Conservation (phyloP, 1,140 invertebrate genomes). For the Hyposmocoma kahamanoa region DNA sequence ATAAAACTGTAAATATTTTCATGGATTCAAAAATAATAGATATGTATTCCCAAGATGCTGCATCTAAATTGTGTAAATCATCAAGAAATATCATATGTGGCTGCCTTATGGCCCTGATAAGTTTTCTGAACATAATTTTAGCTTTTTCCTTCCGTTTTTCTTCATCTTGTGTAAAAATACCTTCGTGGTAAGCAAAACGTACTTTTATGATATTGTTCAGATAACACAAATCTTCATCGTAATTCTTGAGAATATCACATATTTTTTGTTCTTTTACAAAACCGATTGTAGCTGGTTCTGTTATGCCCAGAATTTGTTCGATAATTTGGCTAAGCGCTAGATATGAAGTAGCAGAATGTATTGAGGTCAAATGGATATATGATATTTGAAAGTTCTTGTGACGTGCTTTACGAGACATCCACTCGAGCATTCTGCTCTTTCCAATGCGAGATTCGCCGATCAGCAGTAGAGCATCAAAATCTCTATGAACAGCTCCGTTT, state of each 20-base stretch:
- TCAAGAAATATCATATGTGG: slow-evolving; percentile 52
- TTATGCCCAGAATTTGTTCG: slow-evolving; percentile 49
- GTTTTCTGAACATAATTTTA: slow-evolving; percentile 42
- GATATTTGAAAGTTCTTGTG: slow-evolving; percentile 37
- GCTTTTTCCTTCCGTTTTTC: slow-evolving; percentile 44
- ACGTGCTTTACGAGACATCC: slow-evolving; percentile 42
- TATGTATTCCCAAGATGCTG: slow-evolving; percentile 53
- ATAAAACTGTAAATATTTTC: slow-evolving; percentile 46
- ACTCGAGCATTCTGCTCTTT: slow-evolving; percentile 61
- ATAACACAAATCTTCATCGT: slow-evolving; percentile 55
- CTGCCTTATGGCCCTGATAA: slow-evolving; percentile 34
- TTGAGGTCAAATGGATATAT: slow-evolving; percentile 46
- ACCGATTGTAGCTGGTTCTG: slow-evolving; percentile 36
- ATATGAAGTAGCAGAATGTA: slow-evolving; percentile 61
- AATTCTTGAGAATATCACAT: slow-evolving; percentile 42
- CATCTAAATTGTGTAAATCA: slow-evolving; percentile 59
- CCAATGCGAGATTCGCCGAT: slow-evolving; percentile 64
- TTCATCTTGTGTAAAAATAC: slow-evolving; percentile 36
- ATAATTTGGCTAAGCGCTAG: slow-evolving; percentile 59
- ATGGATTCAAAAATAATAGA: slow-evolving; percentile 36
- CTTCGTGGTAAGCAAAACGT: slow-evolving; percentile 56
- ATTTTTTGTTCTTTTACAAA: slow-evolving; percentile 64
- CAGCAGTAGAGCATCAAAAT: slow-evolving; percentile 55
- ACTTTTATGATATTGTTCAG: slow-evolving; percentile 61
- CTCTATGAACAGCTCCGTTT: slow-evolving; percentile 26